phyloP scores from a whole-genome alignment of 1,140 invertebrate species.

The Hyposmocoma kahamanoa region DNA sequence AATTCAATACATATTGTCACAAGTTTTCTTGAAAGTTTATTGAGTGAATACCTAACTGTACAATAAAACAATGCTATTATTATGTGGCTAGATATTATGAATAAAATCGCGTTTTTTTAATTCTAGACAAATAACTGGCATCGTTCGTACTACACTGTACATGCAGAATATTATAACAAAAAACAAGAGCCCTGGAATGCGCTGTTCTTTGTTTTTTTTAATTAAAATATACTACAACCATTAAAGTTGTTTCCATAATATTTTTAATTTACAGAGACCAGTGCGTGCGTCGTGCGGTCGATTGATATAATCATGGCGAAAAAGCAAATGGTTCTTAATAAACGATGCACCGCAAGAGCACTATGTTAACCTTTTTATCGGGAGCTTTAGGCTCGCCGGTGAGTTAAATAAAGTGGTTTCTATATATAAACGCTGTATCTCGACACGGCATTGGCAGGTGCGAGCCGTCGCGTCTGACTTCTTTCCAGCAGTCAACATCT shows the following conservation, averaged over 20 bases:
- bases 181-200: too few species aligned
- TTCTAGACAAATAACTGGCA: too few species aligned
- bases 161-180: too few species aligned
- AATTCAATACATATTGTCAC: too few species aligned
- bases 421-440: slow-evolving; percentile 70
- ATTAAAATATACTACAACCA: too few species aligned
- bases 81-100: too few species aligned
- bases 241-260: slow-evolving; percentile 2
- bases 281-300: slow-evolving; percentile 20
- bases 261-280: slow-evolving; percentile 1
- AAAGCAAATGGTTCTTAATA: slow-evolving; percentile 60
- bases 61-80: too few species aligned
- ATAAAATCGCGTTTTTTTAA: too few species aligned
- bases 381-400: slow-evolving; percentile 55
- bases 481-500: slow-evolving; percentile 12
- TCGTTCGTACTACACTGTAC: too few species aligned
- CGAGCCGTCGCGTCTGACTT: slow-evolving; percentile 41
- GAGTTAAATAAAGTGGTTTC: slow-evolving; percentile 69
- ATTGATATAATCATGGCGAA: slow-evolving; percentile 59
- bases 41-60: too few species aligned
- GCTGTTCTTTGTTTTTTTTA: too few species aligned
- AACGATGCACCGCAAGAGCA: slow-evolving; percentile 40
- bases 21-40: too few species aligned
- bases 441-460: slow-evolving; percentile 65
- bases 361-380: slow-evolving; percentile 57